Conservation (phyloP, 2,113 vertebrate species). For the Tupaia chinensis region DNA sequence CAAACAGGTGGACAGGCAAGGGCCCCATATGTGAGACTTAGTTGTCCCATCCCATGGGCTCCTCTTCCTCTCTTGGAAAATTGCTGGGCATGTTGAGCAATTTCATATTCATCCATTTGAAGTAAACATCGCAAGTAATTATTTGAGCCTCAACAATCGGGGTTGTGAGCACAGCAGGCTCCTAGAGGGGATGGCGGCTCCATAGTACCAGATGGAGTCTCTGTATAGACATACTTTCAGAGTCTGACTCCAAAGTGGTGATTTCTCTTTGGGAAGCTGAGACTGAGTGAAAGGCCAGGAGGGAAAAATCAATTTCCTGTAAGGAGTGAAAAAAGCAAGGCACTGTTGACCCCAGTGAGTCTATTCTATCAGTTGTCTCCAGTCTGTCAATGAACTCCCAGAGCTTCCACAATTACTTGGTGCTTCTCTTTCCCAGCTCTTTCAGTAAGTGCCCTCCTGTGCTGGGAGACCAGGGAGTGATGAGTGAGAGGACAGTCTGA, state of each 20-base stretch:
- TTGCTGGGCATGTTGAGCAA: not conserved
- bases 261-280: slow-evolving; percentile 2
- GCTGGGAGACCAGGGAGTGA: accelerated
- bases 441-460: not conserved
- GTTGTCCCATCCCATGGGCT: not conserved
- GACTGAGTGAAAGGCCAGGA: not conserved
- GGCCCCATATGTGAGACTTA: too few relatives aligned
- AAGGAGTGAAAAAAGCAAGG: not conserved
- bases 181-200: not conserved
- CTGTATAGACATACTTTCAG: not conserved
- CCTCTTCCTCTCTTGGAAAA: not conserved
- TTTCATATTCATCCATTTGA: slow-evolving; percentile 33
- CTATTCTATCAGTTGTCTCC: not conserved
- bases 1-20: not conserved
- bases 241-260: not conserved
- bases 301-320: not conserved
- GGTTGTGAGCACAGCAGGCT: slow-evolving; percentile 17
- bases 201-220: not conserved
- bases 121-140: slow-evolving; percentile 67
- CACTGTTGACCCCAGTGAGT: not conserved
- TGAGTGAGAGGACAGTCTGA: not conserved
- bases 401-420: not conserved
- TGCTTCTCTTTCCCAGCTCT: not conserved
- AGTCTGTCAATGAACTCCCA: not conserved
- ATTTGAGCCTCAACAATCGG: slow-evolving; percentile 53